Percentiles rank a stretch among this genome's conserved stretches.
Conservation (phyloP, 2,888 invertebrate species). For the Agonopterix subpropinquella region DNA sequence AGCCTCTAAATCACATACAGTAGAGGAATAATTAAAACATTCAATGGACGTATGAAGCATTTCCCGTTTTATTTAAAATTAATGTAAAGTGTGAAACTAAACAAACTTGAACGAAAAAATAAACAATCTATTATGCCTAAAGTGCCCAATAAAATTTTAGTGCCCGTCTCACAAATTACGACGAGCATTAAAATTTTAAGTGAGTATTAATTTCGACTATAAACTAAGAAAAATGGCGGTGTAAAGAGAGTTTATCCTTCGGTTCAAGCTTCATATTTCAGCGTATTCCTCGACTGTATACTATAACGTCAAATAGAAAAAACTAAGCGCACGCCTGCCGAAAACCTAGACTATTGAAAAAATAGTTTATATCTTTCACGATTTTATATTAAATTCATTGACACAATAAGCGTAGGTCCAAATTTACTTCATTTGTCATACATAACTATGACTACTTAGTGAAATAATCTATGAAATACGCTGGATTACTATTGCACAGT, state of each 20-base stretch:
- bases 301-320: slow-evolving; percentile 36
- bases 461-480: slow-evolving; percentile 15
- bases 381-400: slow-evolving; percentile 39
- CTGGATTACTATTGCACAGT: slow-evolving; percentile 28
- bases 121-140: neutral
- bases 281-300: slow-evolving; percentile 59
- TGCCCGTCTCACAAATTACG: no score
- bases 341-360: slow-evolving; percentile 48
- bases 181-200: no score
- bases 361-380: slow-evolving; percentile 37
- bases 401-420: slow-evolving; percentile 50
- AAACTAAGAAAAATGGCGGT: slow-evolving; percentile 6
- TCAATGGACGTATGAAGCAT: slow-evolving; percentile 62
- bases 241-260: neutral
- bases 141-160: neutral
- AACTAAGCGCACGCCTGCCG: slow-evolving; percentile 37
- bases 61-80: slow-evolving; percentile 20
- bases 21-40: slow-evolving; percentile 54
- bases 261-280: slow-evolving; percentile 13
- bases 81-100: slow-evolving; percentile 60
- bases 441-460: slow-evolving; percentile 19
- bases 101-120: slow-evolving; percentile 11
- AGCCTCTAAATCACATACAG: slow-evolving; percentile 49
- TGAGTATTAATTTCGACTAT: neutral
- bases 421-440: slow-evolving; percentile 17